Evolutionary conservation across 2,888 invertebrate species (phyloP), one percentile per base, ranked within the genome.

Genomic region (Agrypnus murinus): DNA sequence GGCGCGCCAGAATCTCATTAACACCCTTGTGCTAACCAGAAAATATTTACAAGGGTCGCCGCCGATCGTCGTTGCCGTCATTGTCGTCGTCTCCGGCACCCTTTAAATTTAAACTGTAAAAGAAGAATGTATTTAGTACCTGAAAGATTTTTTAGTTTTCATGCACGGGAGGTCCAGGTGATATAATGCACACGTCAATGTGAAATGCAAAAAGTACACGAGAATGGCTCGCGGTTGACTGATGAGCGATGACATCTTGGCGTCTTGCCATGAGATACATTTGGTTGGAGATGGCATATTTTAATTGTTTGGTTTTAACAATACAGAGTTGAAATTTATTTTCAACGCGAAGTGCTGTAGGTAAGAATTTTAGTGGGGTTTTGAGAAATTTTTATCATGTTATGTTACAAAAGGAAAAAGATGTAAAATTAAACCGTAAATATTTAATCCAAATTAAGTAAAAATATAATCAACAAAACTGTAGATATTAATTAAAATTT

Each of bases 1-100:
- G 77, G 76, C 77, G 71, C 67, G 71, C 69, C 77, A 70, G 75
- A 69, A 64, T 50, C 73, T 75, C 71, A 78, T 78, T 78, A 78
- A 73, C 78, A 77, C 75, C 67, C 59, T 64, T 69, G 68, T 75
- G 77, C 72, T 78, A 73, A 73, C 58, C 60, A 40, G 31, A 46
- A 66, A 65, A 66, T 32, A 65, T 65, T 65, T 70, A 69, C 19
- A 57, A 63, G 38, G 68, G 55, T 60, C 65, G 53, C 55, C 66
- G 62, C 38, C 50, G 59, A 65, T 65, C 70, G 65, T 55, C 70
- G 48, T 25, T 5, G 25, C 25, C 25, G 8, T 3, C n/a, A n/a
- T n/a, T n/a, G n/a, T 65, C 70, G 65, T 55, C 70, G 48, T 25
- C 25, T 2, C 25, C 25, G 8, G 1, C 14, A 31, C 55, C 55